Percentiles rank a stretch among this genome's conserved stretches.
phyloP scores from a whole-genome alignment of 2,797 vertebrate genomes.

The Clarias laeviceps region DNA sequence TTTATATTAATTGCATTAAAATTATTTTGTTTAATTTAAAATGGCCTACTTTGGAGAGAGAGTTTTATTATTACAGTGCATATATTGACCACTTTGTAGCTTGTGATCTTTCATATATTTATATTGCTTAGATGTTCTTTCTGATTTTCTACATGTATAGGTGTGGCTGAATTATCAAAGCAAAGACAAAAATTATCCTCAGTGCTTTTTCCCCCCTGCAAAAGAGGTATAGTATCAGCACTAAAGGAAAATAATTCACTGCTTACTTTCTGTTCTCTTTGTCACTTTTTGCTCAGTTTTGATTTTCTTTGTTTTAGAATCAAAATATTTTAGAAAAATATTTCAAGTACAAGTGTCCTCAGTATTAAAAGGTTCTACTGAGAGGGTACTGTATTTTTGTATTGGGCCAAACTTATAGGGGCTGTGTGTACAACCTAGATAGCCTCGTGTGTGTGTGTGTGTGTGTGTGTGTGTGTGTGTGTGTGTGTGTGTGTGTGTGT shows the following conservation, averaged over 20 bases:
- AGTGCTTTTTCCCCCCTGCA: conserved; percentile 71
- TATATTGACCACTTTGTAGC: conserved; percentile 21
- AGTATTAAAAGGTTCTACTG: background rate
- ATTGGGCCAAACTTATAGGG: background rate
- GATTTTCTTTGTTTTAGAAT: background rate
- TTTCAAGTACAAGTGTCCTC: background rate
- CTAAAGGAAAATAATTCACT: background rate
- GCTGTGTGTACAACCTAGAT: background rate
- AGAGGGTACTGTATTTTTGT: background rate
- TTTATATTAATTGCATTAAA: background rate
- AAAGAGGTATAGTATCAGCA: conserved; percentile 67
- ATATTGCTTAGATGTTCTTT: background rate
- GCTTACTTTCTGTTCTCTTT: background rate
- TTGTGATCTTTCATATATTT: background rate
- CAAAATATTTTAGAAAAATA: too few species aligned
- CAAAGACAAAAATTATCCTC: conserved; percentile 63
- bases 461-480: too few species aligned
- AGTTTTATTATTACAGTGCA: background rate
- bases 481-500: too few species aligned
- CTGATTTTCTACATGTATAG: conserved; percentile 56
- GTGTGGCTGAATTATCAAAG: conserved; percentile 50
- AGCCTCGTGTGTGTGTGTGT: too few species aligned
- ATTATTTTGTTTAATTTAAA: background rate
- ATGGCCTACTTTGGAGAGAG: background rate
- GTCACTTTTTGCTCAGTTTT: background rate